Percentiles rank a stretch among this genome's conserved stretches.
Evolutionary conservation across 2,888 invertebrate genomes (phyloP).

Genomic region (Volucella inflata): DNA sequence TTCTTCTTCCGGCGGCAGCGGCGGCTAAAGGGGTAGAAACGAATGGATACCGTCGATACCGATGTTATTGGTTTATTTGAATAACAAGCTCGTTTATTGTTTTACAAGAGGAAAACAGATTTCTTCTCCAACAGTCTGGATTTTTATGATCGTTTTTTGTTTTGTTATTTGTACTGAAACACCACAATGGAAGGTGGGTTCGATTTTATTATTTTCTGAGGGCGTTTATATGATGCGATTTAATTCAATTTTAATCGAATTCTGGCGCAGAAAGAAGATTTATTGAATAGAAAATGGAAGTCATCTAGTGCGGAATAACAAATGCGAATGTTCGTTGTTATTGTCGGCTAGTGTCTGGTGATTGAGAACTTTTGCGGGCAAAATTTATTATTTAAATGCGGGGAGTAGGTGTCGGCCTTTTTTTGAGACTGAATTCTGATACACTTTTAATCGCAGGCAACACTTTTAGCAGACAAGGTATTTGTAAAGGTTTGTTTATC

Average conservation of each 20-base stretch:
- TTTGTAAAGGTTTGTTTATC: too few relatives aligned
- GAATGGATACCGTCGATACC: slow-evolving; percentile 69
- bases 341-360: too few relatives aligned
- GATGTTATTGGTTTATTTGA: slow-evolving; percentile 82
- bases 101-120: slow-evolving; percentile 79
- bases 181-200: slow-evolving; percentile 21
- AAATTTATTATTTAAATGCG: too few relatives aligned
- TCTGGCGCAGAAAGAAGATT: slow-evolving; percentile 29
- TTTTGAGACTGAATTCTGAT: too few relatives aligned
- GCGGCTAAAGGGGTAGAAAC: slow-evolving; percentile 5
- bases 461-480: too few relatives aligned
- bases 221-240: slow-evolving; percentile 59
- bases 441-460: too few relatives aligned
- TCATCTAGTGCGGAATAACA: neutral
- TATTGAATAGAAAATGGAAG: slow-evolving; percentile 7
- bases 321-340: neutral
- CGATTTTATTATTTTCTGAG: slow-evolving; percentile 52
- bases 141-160: slow-evolving; percentile 58
- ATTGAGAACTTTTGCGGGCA: too few relatives aligned
- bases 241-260: slow-evolving; percentile 71
- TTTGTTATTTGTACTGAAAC: slow-evolving; percentile 23
- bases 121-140: slow-evolving; percentile 60
- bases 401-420: too few relatives aligned
- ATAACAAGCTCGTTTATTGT: slow-evolving; percentile 83
- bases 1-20: neutral